These are phyloP conservation scores for Eudemis profundana DNA, from an alignment of 2,888 invertebrate species.

Conservation along the genomic window DNA sequence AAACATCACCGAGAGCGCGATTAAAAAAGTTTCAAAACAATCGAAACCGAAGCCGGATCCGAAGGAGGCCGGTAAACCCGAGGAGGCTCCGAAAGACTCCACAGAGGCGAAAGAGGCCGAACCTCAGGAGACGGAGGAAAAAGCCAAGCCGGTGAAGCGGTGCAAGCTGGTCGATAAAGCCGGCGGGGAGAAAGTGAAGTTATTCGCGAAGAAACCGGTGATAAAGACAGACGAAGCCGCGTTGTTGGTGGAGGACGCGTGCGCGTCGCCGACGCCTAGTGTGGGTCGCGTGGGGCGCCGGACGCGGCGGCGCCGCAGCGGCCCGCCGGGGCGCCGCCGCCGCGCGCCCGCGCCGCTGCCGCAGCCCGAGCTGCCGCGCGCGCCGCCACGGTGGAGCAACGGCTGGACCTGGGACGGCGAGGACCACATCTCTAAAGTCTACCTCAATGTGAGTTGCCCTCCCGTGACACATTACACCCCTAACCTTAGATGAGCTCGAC, in stretches of 20 bases:
- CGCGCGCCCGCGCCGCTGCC: slow-evolving; percentile 48
- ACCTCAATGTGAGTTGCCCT: slow-evolving; percentile 90
- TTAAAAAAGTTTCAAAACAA: slow-evolving; percentile 37
- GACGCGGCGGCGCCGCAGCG: slow-evolving; percentile 51
- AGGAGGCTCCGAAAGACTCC: slow-evolving; percentile 49
- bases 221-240: slow-evolving; percentile 76
- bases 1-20: slow-evolving; percentile 30
- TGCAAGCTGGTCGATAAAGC: slow-evolving; percentile 62
- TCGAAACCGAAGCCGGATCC: slow-evolving; percentile 34
- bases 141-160: slow-evolving; percentile 55
- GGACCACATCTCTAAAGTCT: slow-evolving; percentile 92
- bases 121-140: slow-evolving; percentile 48
- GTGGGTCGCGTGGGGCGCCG: slow-evolving; percentile 44
- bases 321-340: slow-evolving; percentile 49
- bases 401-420: slow-evolving; percentile 97
- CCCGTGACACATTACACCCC: background rate
- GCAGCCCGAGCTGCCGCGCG: slow-evolving; percentile 53
- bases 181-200: slow-evolving; percentile 65
- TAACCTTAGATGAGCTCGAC: too few relatives aligned
- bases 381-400: slow-evolving; percentile 90
- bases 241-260: slow-evolving; percentile 71
- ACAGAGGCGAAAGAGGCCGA: slow-evolving; percentile 45
- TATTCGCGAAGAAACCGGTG: slow-evolving; percentile 77
- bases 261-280: slow-evolving; percentile 59
- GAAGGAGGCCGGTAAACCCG: slow-evolving; percentile 41